Percentiles rank a stretch among this genome's conserved stretches.
These are phyloP conservation scores for Camponotus floridanus DNA, from an alignment of 1,140 invertebrate species.

Conservation along the genomic window DNA sequence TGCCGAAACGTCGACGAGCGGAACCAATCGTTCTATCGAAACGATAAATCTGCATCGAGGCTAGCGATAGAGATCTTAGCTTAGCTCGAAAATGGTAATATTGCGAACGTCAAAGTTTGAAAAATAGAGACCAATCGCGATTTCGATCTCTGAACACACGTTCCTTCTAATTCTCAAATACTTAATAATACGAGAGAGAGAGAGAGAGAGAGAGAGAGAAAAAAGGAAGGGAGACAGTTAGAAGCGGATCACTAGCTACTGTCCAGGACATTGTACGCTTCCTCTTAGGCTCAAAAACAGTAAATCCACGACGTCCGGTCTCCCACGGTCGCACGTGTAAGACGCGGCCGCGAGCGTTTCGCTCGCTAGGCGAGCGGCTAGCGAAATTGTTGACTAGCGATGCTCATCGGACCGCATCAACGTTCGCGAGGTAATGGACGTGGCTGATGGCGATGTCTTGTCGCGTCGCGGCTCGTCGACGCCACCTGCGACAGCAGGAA, in stretches of 20 bases:
- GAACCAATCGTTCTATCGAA: conserved; percentile 9
- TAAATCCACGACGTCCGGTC: conserved; percentile 66
- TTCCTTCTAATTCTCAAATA: background rate
- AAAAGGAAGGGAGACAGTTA: background rate
- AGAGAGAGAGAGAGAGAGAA: no score
- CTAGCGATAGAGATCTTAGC: background rate
- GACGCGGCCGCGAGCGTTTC: conserved; percentile 49
- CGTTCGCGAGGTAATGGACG: conserved; percentile 82
- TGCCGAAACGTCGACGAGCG: background rate
- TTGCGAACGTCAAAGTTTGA: background rate
- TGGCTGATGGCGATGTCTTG: conserved; percentile 85
- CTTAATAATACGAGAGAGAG: background rate
- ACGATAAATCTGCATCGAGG: background rate
- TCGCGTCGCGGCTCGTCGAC: conserved; percentile 83
- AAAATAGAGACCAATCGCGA: background rate
- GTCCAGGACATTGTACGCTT: conserved; percentile 15
- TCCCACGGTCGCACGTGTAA: conserved; percentile 73
- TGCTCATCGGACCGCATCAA: conserved; percentile 68
- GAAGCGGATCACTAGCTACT: conserved; percentile 34
- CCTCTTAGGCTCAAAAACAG: conserved; percentile 40
- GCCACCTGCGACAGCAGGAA: conserved; percentile 81
- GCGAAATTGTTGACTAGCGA: conserved; percentile 65
- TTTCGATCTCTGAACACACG: background rate
- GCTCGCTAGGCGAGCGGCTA: conserved; percentile 41
- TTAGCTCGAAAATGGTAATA: background rate